Evolutionary conservation across 2,797 vertebrate species (phyloP).

Genomic region (Notolabrus celidotus): DNA sequence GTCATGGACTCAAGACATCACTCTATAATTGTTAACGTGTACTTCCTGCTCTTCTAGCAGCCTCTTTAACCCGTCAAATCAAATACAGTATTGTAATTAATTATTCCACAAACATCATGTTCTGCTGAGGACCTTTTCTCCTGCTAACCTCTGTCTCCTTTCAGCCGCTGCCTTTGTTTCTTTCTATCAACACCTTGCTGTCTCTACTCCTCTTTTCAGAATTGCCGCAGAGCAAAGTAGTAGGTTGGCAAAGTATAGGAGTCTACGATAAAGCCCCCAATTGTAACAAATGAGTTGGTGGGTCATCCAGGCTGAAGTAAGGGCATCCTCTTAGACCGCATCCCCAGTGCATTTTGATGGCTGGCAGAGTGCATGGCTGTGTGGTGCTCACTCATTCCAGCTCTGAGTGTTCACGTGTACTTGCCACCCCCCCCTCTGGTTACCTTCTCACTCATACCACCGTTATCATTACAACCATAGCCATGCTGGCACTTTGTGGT

Average conservation of each 20-base stretch:
- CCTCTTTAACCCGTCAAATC: conserved; percentile 39
- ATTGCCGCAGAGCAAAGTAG: conserved; percentile 99
- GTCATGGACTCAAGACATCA: conserved; percentile 39
- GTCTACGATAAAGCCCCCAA: conserved; percentile 93
- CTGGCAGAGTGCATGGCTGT: conserved; percentile 81
- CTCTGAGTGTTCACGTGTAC: conserved; percentile 39
- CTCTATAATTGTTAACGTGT: conserved; percentile 51
- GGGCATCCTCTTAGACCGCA: conserved; percentile 83
- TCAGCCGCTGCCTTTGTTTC: conserved; percentile 41
- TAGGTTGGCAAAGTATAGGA: conserved; percentile 99
- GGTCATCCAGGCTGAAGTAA: conserved; percentile 91
- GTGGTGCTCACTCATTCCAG: conserved; percentile 69
- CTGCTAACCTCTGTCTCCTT: conserved; percentile 68
- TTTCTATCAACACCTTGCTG: conserved; percentile 67
- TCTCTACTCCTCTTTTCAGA: conserved; percentile 91
- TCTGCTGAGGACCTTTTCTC: conserved; percentile 26
- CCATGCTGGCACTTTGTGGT: conserved; percentile 32
- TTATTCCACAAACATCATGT: conserved; percentile 40
- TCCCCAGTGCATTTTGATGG: conserved; percentile 73
- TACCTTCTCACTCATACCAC: conserved; percentile 61
- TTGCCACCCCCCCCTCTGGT: conserved; percentile 20
- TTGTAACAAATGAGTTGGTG: conserved; percentile 84
- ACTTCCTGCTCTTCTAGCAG: conserved; percentile 6
- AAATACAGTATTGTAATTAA: conserved; percentile 26
- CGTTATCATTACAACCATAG: conserved; percentile 43